A percentile compares a stretch with the other conserved stretches of the same genome.
These are phyloP conservation scores for Hetaerina americana DNA, from an alignment of 1,140 invertebrate genomes.

Conservation along the genomic window DNA sequence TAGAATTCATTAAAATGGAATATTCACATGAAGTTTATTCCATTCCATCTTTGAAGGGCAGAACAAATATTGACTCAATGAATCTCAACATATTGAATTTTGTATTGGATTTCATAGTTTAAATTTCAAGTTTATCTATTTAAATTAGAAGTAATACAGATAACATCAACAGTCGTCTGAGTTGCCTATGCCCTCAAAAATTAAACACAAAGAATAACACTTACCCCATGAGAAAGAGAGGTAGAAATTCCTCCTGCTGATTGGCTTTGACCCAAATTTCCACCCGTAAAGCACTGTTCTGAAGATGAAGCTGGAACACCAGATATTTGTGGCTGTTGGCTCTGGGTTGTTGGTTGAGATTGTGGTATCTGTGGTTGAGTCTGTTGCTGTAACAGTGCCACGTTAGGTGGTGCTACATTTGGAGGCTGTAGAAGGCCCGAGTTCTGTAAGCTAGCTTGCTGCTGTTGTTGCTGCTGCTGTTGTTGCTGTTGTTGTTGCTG, in stretches of 20 bases:
- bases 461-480: conserved; percentile 9
- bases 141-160: too few species aligned
- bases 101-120: too few species aligned
- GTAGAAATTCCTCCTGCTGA: not conserved
- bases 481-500: conserved; percentile 16
- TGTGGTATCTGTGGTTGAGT: conserved; percentile 14
- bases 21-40: too few species aligned
- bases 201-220: too few species aligned
- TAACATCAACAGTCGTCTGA: too few species aligned
- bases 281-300: conserved; percentile 1
- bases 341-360: conserved; percentile 8
- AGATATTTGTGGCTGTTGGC: conserved; percentile 22
- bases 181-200: too few species aligned
- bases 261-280: not conserved
- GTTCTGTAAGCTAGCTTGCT: not conserved
- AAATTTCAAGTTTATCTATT: too few species aligned
- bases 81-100: too few species aligned
- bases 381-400: conserved; percentile 14
- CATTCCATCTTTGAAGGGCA: too few species aligned
- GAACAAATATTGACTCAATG: too few species aligned
- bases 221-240: not conserved
- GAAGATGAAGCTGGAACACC: conserved; percentile 8
- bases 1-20: too few species aligned
- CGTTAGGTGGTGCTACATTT: not conserved
- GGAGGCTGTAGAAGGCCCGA: not conserved